Evolutionary conservation across 2,113 vertebrate genomes (phyloP), one percentile per base, ranked within the genome.

Genomic region (Paratilapia polleni): DNA sequence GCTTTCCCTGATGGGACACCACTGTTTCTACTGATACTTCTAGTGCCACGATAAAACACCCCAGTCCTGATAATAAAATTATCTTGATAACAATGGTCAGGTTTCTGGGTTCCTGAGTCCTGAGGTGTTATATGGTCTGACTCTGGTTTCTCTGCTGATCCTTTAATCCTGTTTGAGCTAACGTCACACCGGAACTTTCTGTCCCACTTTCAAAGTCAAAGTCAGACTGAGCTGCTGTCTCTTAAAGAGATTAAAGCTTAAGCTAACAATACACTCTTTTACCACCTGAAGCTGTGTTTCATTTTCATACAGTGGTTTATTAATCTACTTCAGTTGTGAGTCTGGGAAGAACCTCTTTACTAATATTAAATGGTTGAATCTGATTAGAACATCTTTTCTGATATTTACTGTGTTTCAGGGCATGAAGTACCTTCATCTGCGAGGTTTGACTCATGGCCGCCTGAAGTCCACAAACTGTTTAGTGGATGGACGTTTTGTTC

Each of bases 381-480:
- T 12, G 22, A 8, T 47, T 1, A 26, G 14, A 43, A 13, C 1
- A 6, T 17, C n/a, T 77, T 28, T 57, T 11, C 26, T 31, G n/a
- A 20, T 24, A 73, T 31, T 63, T 6, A 49, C 6, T 54, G 24
- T 79, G 8, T 87, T 82, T 38, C 78, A 97, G 97, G 97, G 97
- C 0, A 95, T 98, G 93, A 96, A 97, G 47, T 97, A 97, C 73
- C 95, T 98, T 3, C 97, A 98, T 81, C 96, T 97, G 0, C 96
- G 96, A 4, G 86, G 95, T 2, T 76, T 98, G 10, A 90, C 96
- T 49, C 97, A 98, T 0, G 97, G 97, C 5, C 95, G 96, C 8
- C 94, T 98, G 3, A 98, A 98, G 90, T 98, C 97, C 0, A 96
- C 97, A 1, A 98, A 98, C 93, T 98, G 97, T 77, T 93, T 98